Evolutionary conservation across 2,888 invertebrate species (phyloP), one percentile per base, ranked within the genome.

Genomic region (Fissipunctia ypsillon): DNA sequence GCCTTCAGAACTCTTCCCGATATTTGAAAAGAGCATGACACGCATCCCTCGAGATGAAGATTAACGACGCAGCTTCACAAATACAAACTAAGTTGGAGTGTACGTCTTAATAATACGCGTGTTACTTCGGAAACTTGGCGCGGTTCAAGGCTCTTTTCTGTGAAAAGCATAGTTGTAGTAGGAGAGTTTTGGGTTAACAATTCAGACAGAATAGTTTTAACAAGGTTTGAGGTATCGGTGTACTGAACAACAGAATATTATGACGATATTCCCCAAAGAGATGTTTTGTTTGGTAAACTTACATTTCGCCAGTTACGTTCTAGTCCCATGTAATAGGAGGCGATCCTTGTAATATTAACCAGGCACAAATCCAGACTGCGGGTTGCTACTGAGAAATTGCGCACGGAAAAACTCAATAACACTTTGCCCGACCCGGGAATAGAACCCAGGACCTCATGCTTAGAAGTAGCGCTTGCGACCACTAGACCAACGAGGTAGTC

Each of bases 31-130:
- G 73, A 78, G 16, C 80, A 78, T 68, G 83, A 82, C 68, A 68
- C 56, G 67, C 67, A 72, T 22, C 59, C 43, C 43, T 45, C 12
- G 4, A 54, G 73, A 78, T 65, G 67, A 78, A 80, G 80, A 80
- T 80, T 78, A 73, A 80, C 59, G 78, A 73, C 64, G 4, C 50
- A 45, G 43, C 38, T 38, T 60, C 50, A 28, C 69, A 70, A 52
- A 57, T 66, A 56, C 66, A 72, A 68, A 80, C 66, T 61, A 68
- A 72, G 43, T 78, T 65, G 19, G 22, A 16, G n/a, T 25, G 48
- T 67, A 80, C 68, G 60, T 73, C 85, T 73, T 83, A 73, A 83
- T 83, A 73, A 83, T 68, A 82, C 52, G 52, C 70, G 54, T 45
- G 69, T 70, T 81, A 66, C n/a, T 70, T 28, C 10, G 35, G 3